Evolutionary conservation across 1,140 invertebrate species (phyloP).

Genomic region (Drosophila chauvacae): DNA sequence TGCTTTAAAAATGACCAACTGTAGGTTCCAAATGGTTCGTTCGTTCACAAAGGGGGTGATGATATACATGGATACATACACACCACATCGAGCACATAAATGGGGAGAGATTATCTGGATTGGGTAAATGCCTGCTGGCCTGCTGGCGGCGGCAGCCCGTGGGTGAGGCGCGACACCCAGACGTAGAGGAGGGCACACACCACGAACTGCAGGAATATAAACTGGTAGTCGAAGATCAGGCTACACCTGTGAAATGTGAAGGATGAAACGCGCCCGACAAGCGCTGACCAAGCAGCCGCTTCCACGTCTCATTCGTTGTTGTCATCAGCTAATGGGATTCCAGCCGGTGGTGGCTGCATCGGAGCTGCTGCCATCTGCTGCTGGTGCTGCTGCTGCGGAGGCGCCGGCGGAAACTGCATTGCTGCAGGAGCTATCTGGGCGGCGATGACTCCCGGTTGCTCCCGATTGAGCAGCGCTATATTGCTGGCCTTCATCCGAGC

Average conservation of each 20-base stretch:
- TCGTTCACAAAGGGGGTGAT: conserved; percentile 1
- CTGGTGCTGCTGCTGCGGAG: not conserved
- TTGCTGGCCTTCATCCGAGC: conserved; percentile 90
- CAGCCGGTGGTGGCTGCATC: conserved; percentile 8
- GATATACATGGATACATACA: conserved; percentile 8
- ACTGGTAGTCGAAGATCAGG: conserved; percentile 70
- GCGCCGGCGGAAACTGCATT: conserved; percentile 18
- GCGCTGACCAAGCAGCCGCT: conserved; percentile 74
- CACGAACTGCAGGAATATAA: conserved; percentile 77
- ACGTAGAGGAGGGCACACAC: conserved; percentile 70
- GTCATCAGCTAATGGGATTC: conserved; percentile 44
- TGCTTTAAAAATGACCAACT: conserved; percentile 6
- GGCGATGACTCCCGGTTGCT: conserved; percentile 37
- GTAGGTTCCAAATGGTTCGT: conserved; percentile 19
- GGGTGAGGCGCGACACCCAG: conserved; percentile 52
- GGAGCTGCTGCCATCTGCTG: conserved; percentile 15
- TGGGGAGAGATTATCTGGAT: conserved; percentile 62
- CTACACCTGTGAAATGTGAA: conserved; percentile 72
- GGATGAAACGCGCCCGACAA: conserved; percentile 82
- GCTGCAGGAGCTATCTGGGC: conserved; percentile 4
- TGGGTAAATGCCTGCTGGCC: conserved; percentile 70
- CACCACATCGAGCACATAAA: conserved; percentile 51
- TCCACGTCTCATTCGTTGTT: conserved; percentile 83
- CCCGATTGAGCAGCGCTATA: conserved; percentile 90
- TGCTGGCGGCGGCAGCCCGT: conserved; percentile 52